These are phyloP conservation scores for Pollenia labialis DNA, from an alignment of 2,888 invertebrate species.

Conservation along the genomic window DNA sequence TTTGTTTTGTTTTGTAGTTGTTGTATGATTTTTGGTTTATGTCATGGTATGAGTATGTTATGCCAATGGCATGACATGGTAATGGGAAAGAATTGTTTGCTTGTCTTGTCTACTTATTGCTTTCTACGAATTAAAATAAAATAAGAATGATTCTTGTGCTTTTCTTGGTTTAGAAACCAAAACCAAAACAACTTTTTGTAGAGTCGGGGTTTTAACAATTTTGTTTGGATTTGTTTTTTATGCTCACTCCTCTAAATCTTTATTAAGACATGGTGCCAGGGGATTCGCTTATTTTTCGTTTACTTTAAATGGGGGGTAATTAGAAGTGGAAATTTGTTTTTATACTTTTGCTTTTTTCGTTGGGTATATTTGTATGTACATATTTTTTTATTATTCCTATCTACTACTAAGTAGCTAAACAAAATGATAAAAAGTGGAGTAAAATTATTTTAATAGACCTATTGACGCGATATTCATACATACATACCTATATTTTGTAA, in stretches of 20 bases:
- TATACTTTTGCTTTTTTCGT: constrained; percentile 46
- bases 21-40: constrained; percentile 17
- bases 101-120: background rate
- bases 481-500: background rate
- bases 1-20: background rate
- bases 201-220: background rate
- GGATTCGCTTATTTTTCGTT: constrained; percentile 9
- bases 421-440: constrained; percentile 36
- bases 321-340: constrained; percentile 28
- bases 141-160: constrained; percentile 19
- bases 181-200: constrained; percentile 16
- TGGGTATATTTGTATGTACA: background rate
- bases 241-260: background rate
- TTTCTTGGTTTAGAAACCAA: constrained; percentile 14
- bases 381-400: background rate
- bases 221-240: constrained; percentile 28
- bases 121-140: background rate
- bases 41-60: constrained; percentile 49
- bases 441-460: constrained; percentile 50
- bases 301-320: constrained; percentile 28
- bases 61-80: constrained; percentile 26
- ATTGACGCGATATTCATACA: constrained; percentile 40
- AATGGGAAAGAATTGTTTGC: constrained; percentile 21
- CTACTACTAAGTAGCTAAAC: constrained; percentile 24
- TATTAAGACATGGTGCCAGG: constrained; percentile 27